These are phyloP conservation scores for Drosophila nigromelanica DNA, from an alignment of 1,140 invertebrate genomes.

Conservation along the genomic window DNA sequence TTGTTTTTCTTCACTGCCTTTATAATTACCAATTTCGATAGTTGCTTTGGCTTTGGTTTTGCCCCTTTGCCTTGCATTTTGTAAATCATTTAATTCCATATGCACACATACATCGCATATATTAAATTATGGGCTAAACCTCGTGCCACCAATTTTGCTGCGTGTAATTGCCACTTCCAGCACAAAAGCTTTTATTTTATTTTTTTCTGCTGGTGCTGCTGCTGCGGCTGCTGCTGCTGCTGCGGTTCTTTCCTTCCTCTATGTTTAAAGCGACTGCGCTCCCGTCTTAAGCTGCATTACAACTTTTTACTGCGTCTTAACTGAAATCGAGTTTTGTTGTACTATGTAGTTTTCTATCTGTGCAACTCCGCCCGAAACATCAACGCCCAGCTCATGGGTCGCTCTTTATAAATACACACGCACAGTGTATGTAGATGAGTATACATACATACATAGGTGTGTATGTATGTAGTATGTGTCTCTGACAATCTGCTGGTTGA, in stretches of 20 bases:
- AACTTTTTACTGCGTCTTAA: slow-evolving; percentile 82
- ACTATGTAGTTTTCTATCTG: slow-evolving; percentile 71
- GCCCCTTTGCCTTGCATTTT: slow-evolving; percentile 34
- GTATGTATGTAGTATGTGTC: slow-evolving; percentile 41
- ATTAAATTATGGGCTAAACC: slow-evolving; percentile 58
- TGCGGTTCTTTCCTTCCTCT: slow-evolving; percentile 77
- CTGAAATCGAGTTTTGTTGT: slow-evolving; percentile 81
- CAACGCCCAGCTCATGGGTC: slow-evolving; percentile 70
- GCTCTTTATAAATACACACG: slow-evolving; percentile 27
- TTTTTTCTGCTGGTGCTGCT: slow-evolving; percentile 24
- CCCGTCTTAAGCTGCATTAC: slow-evolving; percentile 81
- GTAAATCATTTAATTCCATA: slow-evolving; percentile 61
- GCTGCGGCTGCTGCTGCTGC: background rate
- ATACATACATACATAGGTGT: too few species aligned
- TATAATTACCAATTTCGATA: slow-evolving; percentile 45
- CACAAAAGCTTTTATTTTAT: slow-evolving; percentile 69
- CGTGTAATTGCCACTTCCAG: slow-evolving; percentile 78
- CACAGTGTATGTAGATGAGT: too few species aligned
- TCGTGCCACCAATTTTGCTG: slow-evolving; percentile 72
- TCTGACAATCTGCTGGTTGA: slow-evolving; percentile 72
- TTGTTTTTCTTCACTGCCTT: slow-evolving; percentile 19
- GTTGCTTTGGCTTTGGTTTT: slow-evolving; percentile 21
- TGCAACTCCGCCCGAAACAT: slow-evolving; percentile 73
- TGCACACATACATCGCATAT: slow-evolving; percentile 10
- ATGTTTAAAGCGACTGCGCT: slow-evolving; percentile 76